Evolutionary conservation across 2,797 vertebrate genomes (phyloP).

Genomic region (Phrynocephalus guinanensis): DNA sequence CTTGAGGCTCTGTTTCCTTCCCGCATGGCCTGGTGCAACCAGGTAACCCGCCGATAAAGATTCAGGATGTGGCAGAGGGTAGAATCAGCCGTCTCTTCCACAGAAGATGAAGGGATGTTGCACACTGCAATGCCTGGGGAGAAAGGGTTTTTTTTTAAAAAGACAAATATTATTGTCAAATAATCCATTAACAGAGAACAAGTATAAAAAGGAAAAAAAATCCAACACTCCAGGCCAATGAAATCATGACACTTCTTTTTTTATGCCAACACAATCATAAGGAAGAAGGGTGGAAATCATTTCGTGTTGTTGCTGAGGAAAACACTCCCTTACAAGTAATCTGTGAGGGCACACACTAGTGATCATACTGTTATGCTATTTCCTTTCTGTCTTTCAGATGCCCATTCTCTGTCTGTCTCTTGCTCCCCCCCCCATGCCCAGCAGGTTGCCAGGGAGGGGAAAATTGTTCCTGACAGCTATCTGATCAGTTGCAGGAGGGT

Average conservation of each 20-base stretch:
- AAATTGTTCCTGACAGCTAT: not conserved
- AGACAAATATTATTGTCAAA: constrained; percentile 33
- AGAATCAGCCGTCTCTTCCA: constrained; percentile 91
- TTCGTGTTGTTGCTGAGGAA: not conserved
- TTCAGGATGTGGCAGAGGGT: constrained; percentile 91
- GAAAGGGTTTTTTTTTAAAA: not conserved
- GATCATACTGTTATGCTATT: too few species aligned
- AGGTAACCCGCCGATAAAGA: constrained; percentile 90
- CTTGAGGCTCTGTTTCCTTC: constrained; percentile 89
- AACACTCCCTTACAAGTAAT: not conserved
- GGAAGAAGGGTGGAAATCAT: not conserved
- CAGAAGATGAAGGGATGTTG: constrained; percentile 88
- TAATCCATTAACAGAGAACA: not conserved
- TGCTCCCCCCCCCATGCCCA: not conserved
- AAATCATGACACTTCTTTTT: not conserved
- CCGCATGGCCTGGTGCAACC: constrained; percentile 90
- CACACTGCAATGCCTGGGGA: constrained; percentile 88
- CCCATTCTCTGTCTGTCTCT: not conserved
- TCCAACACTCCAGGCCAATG: constrained; percentile 19
- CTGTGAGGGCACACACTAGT: not conserved
- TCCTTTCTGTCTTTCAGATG: not conserved
- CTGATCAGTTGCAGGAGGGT: not conserved
- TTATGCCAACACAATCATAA: not conserved
- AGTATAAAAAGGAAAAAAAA: not conserved
- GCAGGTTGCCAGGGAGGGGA: not conserved